Evolutionary conservation across 2,797 vertebrate species (phyloP), one percentile per base, ranked within the genome.

Genomic region (Oryzias dopingdopingensis): DNA sequence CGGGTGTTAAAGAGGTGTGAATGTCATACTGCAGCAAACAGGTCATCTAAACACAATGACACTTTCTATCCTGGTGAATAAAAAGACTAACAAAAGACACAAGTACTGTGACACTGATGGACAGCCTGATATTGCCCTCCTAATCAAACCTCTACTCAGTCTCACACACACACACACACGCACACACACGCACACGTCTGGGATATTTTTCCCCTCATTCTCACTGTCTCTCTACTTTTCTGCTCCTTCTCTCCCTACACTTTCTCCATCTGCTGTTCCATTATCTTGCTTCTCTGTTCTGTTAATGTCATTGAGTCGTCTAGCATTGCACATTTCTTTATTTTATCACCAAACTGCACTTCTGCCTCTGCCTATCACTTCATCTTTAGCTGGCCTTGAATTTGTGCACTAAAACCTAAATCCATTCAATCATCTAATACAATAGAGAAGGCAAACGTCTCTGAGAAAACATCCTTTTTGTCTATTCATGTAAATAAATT

Each of bases 51-150:
- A 51, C 49, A 62, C 54, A 71, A 57, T 68, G 60, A 17, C 59
- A 67, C 53, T 59, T 70, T 75, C 74, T 56, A 49, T 70, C 59
- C 79, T 83, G 83, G 86, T 77, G 82, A 82, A 86, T 84, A 73
- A 83, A 83, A 86, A 72, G 75, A 78, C 75, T 82, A 79, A 72
- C 80, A 84, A 77, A 90, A 85, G 88, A 84, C 80, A 87, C 71
- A 62, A 70, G 69, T 51, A 45, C 65, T 65, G 70, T 84, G 87
- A 86, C 85, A 77, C 79, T 90, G 90, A 90, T 89, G 86, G 89
- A 89, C 85, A 88, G 77, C 67, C 75, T 81, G 86, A 89, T 89
- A 89, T 83, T 82, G 72, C 69, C 80, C 84, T 65, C 68, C 78
- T 86, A 85, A 88, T 88, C 83, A 85, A 61, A 67, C 70, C 73